A percentile compares a stretch with the other conserved stretches of the same genome.
phyloP scores from a whole-genome alignment of 2,113 vertebrate species.

The Eira barbara region DNA sequence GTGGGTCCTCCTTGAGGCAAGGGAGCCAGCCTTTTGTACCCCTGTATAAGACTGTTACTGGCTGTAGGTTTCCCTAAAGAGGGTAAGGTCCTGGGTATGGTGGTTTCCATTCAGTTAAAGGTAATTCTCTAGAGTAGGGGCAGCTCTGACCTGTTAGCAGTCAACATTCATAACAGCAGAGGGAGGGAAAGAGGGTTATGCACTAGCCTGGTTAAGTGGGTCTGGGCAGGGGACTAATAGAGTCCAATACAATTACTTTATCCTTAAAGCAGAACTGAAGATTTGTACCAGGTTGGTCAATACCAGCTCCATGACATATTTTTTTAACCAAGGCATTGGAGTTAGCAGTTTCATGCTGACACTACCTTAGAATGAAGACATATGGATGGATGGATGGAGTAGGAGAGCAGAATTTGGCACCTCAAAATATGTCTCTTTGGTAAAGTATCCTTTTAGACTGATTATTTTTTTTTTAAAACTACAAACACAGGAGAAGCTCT shows the following conservation, averaged over 20 bases:
- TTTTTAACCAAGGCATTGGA: background rate
- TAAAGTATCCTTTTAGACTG: background rate
- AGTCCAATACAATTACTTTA: background rate
- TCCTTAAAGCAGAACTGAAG: background rate
- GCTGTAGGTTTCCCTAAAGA: background rate
- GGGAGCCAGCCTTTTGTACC: background rate
- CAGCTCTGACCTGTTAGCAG: background rate
- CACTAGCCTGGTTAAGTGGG: background rate
- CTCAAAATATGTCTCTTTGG: background rate
- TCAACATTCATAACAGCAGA: background rate
- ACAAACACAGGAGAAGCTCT: background rate
- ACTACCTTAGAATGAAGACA: background rate
- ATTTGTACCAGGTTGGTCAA: background rate
- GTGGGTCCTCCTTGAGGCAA: background rate
- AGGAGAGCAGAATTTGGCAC: background rate
- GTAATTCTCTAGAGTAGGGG: background rate
- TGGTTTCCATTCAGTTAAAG: background rate
- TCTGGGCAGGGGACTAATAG: background rate
- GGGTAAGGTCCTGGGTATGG: background rate
- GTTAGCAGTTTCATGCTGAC: background rate
- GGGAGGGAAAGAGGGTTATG: background rate
- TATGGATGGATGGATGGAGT: too few species aligned
- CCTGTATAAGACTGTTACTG: background rate
- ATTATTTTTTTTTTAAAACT: background rate
- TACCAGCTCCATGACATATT: background rate